These are phyloP conservation scores for Micronycteris hirsuta DNA, from an alignment of 2,113 vertebrate genomes.

Conservation along the genomic window DNA sequence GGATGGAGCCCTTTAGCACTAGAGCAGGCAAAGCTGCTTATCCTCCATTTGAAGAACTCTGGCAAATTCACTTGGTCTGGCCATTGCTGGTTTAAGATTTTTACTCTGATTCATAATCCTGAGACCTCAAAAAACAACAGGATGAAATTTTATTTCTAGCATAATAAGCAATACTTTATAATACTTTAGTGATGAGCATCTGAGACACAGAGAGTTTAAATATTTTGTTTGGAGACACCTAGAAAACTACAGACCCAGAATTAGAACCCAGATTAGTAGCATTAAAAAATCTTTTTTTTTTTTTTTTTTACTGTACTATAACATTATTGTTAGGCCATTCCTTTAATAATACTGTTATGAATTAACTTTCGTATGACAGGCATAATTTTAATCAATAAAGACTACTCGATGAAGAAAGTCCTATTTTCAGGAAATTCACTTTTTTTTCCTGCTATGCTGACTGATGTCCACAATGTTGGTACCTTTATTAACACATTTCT, in stretches of 20 bases:
- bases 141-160: background rate
- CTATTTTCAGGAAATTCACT: background rate
- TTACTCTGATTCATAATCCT: background rate
- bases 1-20: background rate
- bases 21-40: background rate
- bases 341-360: background rate
- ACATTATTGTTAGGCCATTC: background rate
- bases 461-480: background rate
- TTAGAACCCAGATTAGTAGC: background rate
- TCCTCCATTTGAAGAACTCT: background rate
- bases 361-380: background rate
- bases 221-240: background rate
- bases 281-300: background rate
- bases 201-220: background rate
- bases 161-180: background rate
- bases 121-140: background rate
- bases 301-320: background rate
- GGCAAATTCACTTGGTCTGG: background rate
- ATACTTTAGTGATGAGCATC: background rate
- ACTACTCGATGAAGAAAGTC: background rate
- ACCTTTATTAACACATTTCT: background rate
- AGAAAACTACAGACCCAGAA: background rate
- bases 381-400: background rate
- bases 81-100: background rate
- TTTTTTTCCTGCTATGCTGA: background rate